Base-by-base conservation (phyloP, 2,797 vertebrate species). In the Acanthornis magna region DNA sequence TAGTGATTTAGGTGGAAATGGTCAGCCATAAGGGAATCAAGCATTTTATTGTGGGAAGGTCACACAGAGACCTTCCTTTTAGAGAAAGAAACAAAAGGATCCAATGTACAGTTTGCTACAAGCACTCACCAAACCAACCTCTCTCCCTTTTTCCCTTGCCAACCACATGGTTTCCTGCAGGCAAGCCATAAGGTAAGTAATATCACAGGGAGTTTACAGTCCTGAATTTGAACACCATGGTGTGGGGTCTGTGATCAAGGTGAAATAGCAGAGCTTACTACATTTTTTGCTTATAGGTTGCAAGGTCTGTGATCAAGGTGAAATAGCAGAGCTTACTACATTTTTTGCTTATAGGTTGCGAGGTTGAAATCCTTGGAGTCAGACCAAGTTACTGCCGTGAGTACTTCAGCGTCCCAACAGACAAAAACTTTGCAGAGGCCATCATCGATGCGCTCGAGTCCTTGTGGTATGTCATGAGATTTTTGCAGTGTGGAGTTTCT, bases 351-450 rank as follows among this genome's bases (percentile, higher is more conserved):
- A 0, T 85, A 99, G 99, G 99, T 80, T 99, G 99, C 3, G 99
- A 99, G 92, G 99, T 99, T 9, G 98, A 99, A 97, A 99, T 99
- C 97, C 98, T 99, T 81, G 98, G 98, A 45, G 97, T 99, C 61
- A 98, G 96, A 86, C 98, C 99, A 30, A 97, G 98, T 18, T 98
- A 98, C 85, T 99, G 99, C 96, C 97, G 98, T 1, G 97, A 98
- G 86, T 99, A 99, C 81, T 97, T 98, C 94, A 98, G 98, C 13
- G 97, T 98, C 85, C 99, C 99, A 10, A 98, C 99, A 20, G 97
- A 98, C 85, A 97, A 96, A 72, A 98, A 99, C 85, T 98, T 99
- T 2, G 98, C 96, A 2, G 97, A 98, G 2, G 98, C 99, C 3
- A 98, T 99, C 82, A 98, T 83, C 2, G 98, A 98, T 2, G 98